Conservation (phyloP, 1,140 invertebrate species). For the Grapholita molesta region DNA sequence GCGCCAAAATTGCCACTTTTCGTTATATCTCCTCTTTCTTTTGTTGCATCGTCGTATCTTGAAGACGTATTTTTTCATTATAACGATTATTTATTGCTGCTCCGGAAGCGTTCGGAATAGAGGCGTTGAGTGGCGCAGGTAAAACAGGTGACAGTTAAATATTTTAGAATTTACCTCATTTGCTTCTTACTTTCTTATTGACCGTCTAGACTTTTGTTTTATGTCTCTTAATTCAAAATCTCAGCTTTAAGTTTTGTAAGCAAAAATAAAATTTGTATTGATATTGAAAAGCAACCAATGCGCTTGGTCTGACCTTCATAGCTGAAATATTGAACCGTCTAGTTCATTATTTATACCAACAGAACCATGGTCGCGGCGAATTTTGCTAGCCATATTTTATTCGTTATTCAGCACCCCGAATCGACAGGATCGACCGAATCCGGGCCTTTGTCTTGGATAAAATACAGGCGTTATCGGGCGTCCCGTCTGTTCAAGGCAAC, state of each 20-base stretch:
- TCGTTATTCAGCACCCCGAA: background rate
- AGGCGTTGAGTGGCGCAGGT: conserved; percentile 11
- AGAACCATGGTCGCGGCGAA: conserved; percentile 6
- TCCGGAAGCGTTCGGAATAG: background rate
- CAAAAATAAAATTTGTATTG: background rate
- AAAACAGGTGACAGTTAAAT: no score
- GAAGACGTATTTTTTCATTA: conserved; percentile 45
- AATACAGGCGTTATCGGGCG: background rate
- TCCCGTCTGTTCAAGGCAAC: background rate
- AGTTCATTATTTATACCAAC: conserved; percentile 16
- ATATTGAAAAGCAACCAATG: background rate
- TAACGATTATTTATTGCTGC: conserved; percentile 34
- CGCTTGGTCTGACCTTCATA: background rate
- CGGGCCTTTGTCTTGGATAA: conserved; percentile 8
- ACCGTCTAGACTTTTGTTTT: background rate
- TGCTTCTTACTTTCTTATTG: background rate
- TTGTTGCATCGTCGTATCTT: conserved; percentile 40
- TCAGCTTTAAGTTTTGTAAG: background rate
- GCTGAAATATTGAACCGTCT: conserved; percentile 14
- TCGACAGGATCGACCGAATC: conserved; percentile 1
- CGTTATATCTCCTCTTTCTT: conserved; percentile 47
- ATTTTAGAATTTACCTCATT: background rate
- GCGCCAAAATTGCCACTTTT: conserved; percentile 64
- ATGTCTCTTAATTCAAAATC: no score
- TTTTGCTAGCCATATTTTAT: conserved; percentile 12